phyloP scores from a whole-genome alignment of 92 coral and sea anemone species.

The Epizoanthus illoricatus region DNA sequence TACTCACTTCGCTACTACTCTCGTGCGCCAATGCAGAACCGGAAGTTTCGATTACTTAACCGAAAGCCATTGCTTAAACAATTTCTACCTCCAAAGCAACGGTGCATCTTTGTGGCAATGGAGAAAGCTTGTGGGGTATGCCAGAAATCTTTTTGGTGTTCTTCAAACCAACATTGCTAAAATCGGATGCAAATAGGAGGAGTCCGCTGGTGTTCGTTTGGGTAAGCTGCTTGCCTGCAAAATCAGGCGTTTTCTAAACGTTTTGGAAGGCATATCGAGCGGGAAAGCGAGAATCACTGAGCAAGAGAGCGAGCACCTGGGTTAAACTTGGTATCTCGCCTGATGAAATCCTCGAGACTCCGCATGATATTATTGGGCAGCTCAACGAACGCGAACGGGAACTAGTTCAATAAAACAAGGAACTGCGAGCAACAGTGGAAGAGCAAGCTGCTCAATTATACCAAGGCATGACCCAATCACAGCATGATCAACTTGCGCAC shows the following conservation, averaged over 20 bases:
- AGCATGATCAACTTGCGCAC: no score
- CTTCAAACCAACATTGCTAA: constrained; percentile 15
- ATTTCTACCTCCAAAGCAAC: constrained; percentile 7
- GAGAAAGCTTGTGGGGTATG: constrained; percentile 12
- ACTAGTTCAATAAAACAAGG: no score
- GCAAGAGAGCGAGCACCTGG: not conserved
- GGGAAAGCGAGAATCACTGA: not conserved
- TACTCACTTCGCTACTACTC: no score
- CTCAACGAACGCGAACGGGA: no score
- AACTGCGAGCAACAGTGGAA: no score
- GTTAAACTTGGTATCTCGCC: not conserved
- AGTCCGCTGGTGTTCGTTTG: constrained; percentile 35
- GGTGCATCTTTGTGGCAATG: constrained; percentile 11
- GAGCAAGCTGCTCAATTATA: no score
- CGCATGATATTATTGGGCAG: no score
- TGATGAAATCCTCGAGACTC: not conserved
- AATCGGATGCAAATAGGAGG: constrained; percentile 5
- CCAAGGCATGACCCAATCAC: no score
- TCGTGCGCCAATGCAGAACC: no score
- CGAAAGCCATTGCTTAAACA: no score
- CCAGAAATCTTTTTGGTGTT: not conserved
- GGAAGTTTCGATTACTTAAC: no score
- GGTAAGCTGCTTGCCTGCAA: not conserved
- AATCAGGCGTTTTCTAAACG: not conserved
- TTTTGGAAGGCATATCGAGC: not conserved